These are phyloP conservation scores for Saccostrea glomerata DNA, from an alignment of 1,140 invertebrate genomes.

Conservation along the genomic window DNA sequence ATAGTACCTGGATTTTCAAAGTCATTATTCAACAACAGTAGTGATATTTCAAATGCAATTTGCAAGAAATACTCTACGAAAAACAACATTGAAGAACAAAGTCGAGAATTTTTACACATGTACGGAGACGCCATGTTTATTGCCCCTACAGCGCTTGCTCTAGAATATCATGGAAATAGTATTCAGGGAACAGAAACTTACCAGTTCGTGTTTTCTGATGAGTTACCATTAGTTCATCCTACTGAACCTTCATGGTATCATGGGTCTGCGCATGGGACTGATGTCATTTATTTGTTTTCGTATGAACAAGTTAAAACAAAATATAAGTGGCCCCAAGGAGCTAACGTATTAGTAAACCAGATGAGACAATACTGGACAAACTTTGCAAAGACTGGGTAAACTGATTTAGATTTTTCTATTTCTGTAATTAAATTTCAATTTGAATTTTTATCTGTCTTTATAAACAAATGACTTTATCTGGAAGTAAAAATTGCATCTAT, in stretches of 20 bases:
- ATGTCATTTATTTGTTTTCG: not conserved
- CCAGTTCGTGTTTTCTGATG: slow-evolving; percentile 41
- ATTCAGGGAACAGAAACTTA: slow-evolving; percentile 21
- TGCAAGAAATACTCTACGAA: slow-evolving; percentile 37
- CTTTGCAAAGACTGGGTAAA: slow-evolving; percentile 48
- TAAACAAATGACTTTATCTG: no score
- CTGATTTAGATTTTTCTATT: not conserved
- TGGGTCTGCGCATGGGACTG: slow-evolving; percentile 21
- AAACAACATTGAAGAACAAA: slow-evolving; percentile 24
- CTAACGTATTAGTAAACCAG: slow-evolving; percentile 3
- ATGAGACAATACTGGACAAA: slow-evolving; percentile 38
- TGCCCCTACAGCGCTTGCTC: slow-evolving; percentile 9
- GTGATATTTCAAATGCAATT: slow-evolving; percentile 19
- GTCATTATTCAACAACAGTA: slow-evolving; percentile 21
- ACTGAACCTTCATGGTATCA: not conserved
- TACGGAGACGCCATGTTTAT: slow-evolving; percentile 32
- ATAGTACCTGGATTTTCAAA: slow-evolving; percentile 21
- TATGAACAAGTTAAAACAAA: not conserved
- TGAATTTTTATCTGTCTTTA: no score
- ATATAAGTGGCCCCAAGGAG: not conserved
- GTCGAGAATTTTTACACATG: slow-evolving; percentile 15
- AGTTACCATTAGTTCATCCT: not conserved
- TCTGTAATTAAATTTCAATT: no score
- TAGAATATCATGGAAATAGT: not conserved
- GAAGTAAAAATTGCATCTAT: no score